Percentiles rank a stretch among this genome's conserved stretches.
Conservation (phyloP, 2,113 vertebrate genomes). For the Smithornis capensis region DNA sequence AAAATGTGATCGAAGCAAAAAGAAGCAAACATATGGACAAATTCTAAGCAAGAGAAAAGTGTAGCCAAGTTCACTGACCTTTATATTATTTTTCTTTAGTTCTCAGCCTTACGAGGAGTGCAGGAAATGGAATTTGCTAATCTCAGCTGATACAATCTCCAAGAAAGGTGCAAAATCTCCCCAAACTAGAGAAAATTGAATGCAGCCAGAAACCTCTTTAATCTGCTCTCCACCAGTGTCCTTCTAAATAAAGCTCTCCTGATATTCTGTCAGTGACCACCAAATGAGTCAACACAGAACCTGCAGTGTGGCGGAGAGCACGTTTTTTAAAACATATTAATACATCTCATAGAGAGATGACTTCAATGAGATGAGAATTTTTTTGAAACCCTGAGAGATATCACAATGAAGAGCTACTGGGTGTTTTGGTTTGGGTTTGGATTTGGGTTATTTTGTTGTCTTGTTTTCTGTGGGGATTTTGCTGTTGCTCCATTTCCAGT, state of each 20-base stretch:
- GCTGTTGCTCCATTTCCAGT: neutral
- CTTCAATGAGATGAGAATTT: conserved; percentile 35
- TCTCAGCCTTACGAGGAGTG: conserved; percentile 48
- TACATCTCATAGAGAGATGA: neutral
- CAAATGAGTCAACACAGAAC: conserved; percentile 36
- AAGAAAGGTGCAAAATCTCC: conserved; percentile 60
- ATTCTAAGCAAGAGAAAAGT: conserved; percentile 45
- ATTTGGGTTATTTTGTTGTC: neutral
- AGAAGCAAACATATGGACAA: conserved; percentile 48
- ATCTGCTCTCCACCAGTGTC: neutral
- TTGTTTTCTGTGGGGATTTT: neutral
- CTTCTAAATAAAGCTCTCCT: conserved; percentile 51
- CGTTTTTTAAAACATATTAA: neutral
- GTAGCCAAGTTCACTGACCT: conserved; percentile 50
- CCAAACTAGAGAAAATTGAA: conserved; percentile 53
- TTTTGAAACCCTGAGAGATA: conserved; percentile 14
- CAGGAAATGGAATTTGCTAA: conserved; percentile 71
- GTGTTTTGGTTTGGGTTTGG: neutral
- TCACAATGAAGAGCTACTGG: neutral
- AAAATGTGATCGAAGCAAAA: neutral
- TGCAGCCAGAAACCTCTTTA: conserved; percentile 31
- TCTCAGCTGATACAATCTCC: conserved; percentile 52
- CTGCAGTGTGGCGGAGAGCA: neutral
- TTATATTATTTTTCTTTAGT: conserved; percentile 72
- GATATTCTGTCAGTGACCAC: neutral